Evolutionary conservation across 2,113 vertebrate genomes (phyloP).

Genomic region (Chloropsis cyanopogon): DNA sequence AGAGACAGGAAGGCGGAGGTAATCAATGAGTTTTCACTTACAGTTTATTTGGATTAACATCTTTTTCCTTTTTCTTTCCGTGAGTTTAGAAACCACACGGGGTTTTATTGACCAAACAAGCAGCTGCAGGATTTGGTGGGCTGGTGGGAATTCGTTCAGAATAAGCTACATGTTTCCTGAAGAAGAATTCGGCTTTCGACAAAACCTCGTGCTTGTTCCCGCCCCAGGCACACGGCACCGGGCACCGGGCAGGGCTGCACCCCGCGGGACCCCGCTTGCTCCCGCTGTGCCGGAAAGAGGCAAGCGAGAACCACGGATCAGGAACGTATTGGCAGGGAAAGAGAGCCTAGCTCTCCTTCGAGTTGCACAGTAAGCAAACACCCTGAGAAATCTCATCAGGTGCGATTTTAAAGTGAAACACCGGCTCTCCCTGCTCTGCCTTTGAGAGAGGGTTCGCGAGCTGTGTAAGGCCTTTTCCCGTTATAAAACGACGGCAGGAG

Average conservation of each 20-base stretch:
- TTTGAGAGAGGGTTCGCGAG: not conserved
- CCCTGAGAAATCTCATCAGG: not conserved
- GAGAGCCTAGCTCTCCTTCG: not conserved
- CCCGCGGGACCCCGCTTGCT: not conserved
- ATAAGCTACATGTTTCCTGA: not conserved
- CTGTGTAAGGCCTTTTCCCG: not conserved
- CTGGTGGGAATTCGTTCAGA: not conserved
- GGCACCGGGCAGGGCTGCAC: not conserved
- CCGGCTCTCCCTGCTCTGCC: not conserved
- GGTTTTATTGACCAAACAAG: not conserved
- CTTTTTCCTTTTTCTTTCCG: not conserved
- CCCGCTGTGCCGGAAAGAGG: too few relatives aligned
- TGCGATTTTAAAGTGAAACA: not conserved
- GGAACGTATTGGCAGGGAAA: fast-evolving
- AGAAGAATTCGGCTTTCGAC: not conserved
- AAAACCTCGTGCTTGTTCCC: not conserved
- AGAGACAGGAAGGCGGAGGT: slow-evolving; percentile 38
- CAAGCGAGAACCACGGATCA: fast-evolving
- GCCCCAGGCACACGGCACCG: not conserved
- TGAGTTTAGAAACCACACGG: not conserved
- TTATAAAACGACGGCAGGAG: not conserved
- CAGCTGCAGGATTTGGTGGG: not conserved
- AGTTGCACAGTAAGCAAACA: not conserved
- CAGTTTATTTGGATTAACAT: not conserved
- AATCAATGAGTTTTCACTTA: slow-evolving; percentile 53